Base-by-base conservation (phyloP, 2,113 vertebrate genomes). In the Silurus asotus region DNA sequence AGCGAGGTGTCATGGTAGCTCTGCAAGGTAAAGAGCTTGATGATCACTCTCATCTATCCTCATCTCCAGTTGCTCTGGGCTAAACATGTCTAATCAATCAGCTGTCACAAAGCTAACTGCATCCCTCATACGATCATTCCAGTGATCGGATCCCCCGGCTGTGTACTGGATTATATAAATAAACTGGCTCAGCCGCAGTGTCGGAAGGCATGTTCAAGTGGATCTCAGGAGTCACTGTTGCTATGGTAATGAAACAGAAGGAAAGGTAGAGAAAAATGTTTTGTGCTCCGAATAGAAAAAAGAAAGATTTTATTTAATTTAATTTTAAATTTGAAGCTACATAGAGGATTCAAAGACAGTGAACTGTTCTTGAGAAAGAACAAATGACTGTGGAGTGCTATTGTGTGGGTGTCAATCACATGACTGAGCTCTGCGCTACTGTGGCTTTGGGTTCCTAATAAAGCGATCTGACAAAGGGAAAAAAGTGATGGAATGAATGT, bases 241-340 rank as follows among this genome's bases (percentile, higher is more conserved):
- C 89, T 86, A 88, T 90, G 89, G 87, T 72, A 85, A 88, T 90
- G 83, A 87, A 85, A 87, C 84, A 56, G 76, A 84, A 58, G 62
- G 70, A 81, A 75, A 76, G 69, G 79, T 70, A 76, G 58, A 78
- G 83, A 84, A 83, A 37, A 83, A 67, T 84, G 45, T 86, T 87
- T 86, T 69, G 28, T 84, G 59, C 70, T 58, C 8, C 37, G 59
- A 55, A 83, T 59, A 81, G 64, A 67, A 58, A 56, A 7, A 70
- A 65, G 56, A 37, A 49, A 65, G 25, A 80, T 45, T 64, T 72
- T 64, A 81, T 75, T 55, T 48, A 65, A 25, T 5, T 23, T 15
- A 10, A 84, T 81, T 67, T 84, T 51, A 58, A 84, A 76, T 65
- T 84, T 45, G 75, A 86, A 55, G 64, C 64, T 70, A 67, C 74